Percentiles rank a stretch among this genome's conserved stretches.
Evolutionary conservation across 2,113 vertebrate species (phyloP).

Genomic region (Arenaria interpres): DNA sequence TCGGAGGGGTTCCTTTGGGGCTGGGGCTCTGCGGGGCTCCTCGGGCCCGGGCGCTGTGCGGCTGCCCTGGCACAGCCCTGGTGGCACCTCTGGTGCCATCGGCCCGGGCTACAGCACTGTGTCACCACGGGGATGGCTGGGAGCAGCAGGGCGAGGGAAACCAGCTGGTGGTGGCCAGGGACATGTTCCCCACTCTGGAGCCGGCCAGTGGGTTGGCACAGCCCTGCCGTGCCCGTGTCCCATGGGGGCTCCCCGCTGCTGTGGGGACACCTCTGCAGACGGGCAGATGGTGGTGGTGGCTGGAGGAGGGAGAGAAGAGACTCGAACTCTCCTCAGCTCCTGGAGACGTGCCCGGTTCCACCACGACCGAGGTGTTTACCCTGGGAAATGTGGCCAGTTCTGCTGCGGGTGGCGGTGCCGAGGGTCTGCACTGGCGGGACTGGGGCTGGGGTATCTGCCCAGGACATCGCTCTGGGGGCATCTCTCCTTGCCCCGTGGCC

Average conservation of each 20-base stretch:
- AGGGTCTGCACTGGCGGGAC: neutral
- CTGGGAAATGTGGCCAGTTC: neutral
- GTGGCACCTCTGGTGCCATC: accelerated
- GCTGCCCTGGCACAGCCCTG: neutral
- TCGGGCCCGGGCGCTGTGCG: accelerated
- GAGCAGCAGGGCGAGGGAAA: neutral
- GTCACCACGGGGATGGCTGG: accelerated
- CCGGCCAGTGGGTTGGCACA: accelerated
- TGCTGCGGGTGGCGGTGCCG: accelerated
- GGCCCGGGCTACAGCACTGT: accelerated
- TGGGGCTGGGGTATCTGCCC: neutral
- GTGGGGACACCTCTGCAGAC: neutral
- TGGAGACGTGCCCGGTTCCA: neutral
- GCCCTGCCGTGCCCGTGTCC: accelerated
- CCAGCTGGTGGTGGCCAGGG: neutral
- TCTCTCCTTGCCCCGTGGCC: neutral
- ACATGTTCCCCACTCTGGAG: neutral
- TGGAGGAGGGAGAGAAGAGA: neutral
- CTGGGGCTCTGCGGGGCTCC: neutral
- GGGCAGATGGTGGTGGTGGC: neutral
- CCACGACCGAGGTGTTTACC: neutral
- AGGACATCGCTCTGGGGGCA: accelerated
- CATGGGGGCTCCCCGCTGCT: accelerated
- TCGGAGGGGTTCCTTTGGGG: constrained; percentile 34
- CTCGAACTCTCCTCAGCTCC: neutral